Evolutionary conservation across 92 coral and sea anemone species (phyloP), one percentile per base, ranked within the genome.

Genomic region (Phenganax marumi): DNA sequence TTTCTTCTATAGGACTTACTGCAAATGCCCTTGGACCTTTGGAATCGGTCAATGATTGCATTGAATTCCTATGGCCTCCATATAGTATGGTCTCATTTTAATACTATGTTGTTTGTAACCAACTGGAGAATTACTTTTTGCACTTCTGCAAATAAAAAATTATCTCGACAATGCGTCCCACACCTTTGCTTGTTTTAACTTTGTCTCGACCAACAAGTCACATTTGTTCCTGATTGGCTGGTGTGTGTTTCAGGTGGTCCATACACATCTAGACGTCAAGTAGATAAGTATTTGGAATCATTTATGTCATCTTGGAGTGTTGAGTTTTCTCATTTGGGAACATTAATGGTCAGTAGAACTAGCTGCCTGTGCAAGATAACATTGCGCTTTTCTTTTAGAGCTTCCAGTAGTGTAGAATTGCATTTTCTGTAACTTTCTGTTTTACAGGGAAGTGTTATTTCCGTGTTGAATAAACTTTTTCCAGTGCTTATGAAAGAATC

Each of bases 11-110:
- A 96, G 99, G 93, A 33, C 84, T 88, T 6, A 91, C 97, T 81
- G 85, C 93, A 47, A 93, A 91, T 75, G 89, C 96, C 61, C 96
- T 86, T 16, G 90, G 85, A 21, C 89, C 97, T 51, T 71, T 96
- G 84, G 97, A 92, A 61, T 71, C 93, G 11, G 81, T 96, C 52
- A 96, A 96, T 84, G 94, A 89, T 39, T 96, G 99, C 65, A 87
- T 87, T 65, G 91, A 92, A 23, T 96, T 96, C 87, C 80, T 96
- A 11, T 96, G 99, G 99, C 93, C 92, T 16, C 85, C 88, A 33
- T 73, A 91, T 72, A 97, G 98, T 94, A 76, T 39, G 81, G 11
- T 47, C 10, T 75, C 7, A n/a, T 19, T 17, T 16, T 21, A 17
- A 10, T 76, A 54, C 53, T 49, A 49, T 14, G 24, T 76, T 8